A percentile compares a stretch with the other conserved stretches of the same genome.
Conservation (phyloP, 2,888 invertebrate species). For the Dynastes maya region DNA sequence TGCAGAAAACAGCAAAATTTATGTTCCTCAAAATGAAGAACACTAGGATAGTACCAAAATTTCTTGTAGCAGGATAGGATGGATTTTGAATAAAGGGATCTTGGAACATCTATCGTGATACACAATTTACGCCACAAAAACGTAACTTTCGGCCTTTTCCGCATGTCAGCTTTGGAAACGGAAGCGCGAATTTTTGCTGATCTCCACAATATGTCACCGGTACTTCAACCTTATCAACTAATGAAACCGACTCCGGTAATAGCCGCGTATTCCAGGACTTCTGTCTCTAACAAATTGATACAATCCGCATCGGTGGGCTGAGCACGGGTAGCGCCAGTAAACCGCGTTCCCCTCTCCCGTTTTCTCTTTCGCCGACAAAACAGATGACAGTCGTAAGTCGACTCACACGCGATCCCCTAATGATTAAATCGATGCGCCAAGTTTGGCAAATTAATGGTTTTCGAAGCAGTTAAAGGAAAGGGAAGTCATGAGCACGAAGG, state of each 20-base stretch:
- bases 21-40: no score
- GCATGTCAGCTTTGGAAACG: conserved; percentile 21
- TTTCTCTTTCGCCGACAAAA: conserved; percentile 20
- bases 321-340: background rate
- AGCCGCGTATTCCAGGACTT: conserved; percentile 21
- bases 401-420: conserved; percentile 40
- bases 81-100: background rate
- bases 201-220: conserved; percentile 32
- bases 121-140: background rate
- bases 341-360: background rate
- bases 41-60: no score
- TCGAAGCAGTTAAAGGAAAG: conserved; percentile 42
- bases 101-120: background rate
- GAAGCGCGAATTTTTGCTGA: conserved; percentile 39
- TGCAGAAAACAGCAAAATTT: no score
- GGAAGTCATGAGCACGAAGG: conserved; percentile 34
- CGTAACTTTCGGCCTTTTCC: background rate
- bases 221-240: conserved; percentile 40
- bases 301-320: conserved; percentile 29
- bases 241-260: conserved; percentile 31
- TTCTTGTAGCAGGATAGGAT: no score
- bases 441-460: conserved; percentile 46
- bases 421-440: conserved; percentile 43
- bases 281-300: conserved; percentile 42
- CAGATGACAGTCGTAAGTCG: conserved; percentile 43